Evolutionary conservation across 2,113 vertebrate genomes (phyloP), one percentile per base, ranked within the genome.

Genomic region (Urocitellus parryii): DNA sequence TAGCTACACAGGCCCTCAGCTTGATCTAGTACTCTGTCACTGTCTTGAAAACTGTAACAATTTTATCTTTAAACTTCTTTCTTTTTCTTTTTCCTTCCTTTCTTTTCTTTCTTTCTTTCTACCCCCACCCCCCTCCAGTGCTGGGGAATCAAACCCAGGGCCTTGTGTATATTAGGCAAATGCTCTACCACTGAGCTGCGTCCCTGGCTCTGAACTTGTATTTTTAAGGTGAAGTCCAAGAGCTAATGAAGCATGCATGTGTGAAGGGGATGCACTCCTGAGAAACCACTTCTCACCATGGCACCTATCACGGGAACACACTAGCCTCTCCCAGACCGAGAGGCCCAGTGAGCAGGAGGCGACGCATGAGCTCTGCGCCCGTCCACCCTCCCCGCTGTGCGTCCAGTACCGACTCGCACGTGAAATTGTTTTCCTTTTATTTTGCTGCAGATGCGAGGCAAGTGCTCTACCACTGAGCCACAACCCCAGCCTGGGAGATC

Each of bases 391-490:
- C 76, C 32, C 56, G 22, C 9, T 22, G 13, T 42, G 67, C n/a
- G n/a, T 45, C 82, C 72, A 32, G 37, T 0, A 16, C 14, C 53
- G 61, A 29, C 39, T 17, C 18, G 73, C 0, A 0, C 7, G n/a
- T 53, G 8, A 68, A 63, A 34, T 68, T 9, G 68, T 77, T 51
- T 51, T 39, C 34, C 32, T 68, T 13, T n/a, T 34, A 5, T 14
- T 14, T 29, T 68, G 29, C 65, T 68, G 65, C 11, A 1, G 29
- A 68, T 32, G 13, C 32, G 1, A 68, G 65, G 65, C 65, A 68
- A 68, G 65, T 34, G 65, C 58, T 42, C 82, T 77, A 25, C 29
- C 1, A 9, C 25, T 68, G 58, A 34, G 65, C 65, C 65, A 68
- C 65, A 32, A 14, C 65, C 65, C 37, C 18, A 34, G 86, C 0